Percentiles rank a stretch among this genome's conserved stretches.
Conservation (phyloP, 37 sponge, comb jelly and placozoan species). For the Chondrilla cf. caribensis region DNA sequence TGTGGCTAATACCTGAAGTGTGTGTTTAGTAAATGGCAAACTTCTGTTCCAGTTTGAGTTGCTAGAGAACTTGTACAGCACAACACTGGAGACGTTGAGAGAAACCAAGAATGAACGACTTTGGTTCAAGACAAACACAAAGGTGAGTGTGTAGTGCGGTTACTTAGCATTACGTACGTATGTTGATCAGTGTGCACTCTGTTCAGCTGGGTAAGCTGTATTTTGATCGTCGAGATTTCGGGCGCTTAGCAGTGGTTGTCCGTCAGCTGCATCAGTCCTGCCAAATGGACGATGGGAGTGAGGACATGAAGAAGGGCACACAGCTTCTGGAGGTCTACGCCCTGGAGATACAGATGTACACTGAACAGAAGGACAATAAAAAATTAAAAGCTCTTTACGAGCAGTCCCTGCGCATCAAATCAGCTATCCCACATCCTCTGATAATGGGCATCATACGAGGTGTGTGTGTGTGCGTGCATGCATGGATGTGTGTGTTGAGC, state of each 20-base stretch:
- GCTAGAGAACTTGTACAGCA: constrained; percentile 91
- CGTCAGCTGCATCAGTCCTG: constrained; percentile 91
- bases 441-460: constrained; percentile 99
- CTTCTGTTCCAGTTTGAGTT: constrained; percentile 64
- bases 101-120: constrained; percentile 94
- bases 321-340: constrained; percentile 96
- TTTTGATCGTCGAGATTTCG: constrained; percentile 88
- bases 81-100: constrained; percentile 86
- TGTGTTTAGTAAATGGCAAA: not conserved
- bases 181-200: no score
- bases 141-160: constrained; percentile 47
- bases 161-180: no score
- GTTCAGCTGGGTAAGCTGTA: constrained; percentile 89
- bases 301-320: constrained; percentile 93
- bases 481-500: not conserved
- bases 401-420: constrained; percentile 92
- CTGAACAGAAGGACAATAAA: constrained; percentile 97
- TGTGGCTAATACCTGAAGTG: not conserved
- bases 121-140: constrained; percentile 99
- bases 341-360: constrained; percentile 99
- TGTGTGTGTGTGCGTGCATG: constrained; percentile 1
- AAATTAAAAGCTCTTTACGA: constrained; percentile 94
- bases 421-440: constrained; percentile 98
- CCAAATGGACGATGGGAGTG: constrained; percentile 71
- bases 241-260: constrained; percentile 69